These are phyloP conservation scores for Brachionus koreanus DNA, from an alignment of 1,140 invertebrate species.

Conservation along the genomic window DNA sequence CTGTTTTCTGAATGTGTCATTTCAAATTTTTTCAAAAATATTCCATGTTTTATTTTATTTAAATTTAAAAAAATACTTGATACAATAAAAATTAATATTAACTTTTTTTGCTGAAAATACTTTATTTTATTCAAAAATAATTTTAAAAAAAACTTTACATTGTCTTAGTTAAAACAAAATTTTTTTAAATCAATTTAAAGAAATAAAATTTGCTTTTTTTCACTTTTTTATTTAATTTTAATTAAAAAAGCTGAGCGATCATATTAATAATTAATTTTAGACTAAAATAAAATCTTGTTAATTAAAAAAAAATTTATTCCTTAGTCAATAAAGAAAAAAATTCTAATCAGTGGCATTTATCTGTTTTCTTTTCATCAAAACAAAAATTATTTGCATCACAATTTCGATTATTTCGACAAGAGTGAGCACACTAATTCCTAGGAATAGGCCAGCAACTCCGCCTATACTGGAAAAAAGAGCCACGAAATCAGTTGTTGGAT, in stretches of 20 bases:
- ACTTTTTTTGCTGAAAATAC: too few species aligned
- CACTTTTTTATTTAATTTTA: too few species aligned
- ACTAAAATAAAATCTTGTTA: too few species aligned
- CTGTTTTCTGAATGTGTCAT: not conserved
- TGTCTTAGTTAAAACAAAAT: too few species aligned
- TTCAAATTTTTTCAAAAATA: not conserved
- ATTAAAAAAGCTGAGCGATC: too few species aligned
- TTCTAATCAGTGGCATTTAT: not conserved
- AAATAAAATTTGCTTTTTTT: too few species aligned
- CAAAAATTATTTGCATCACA: not conserved
- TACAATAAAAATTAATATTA: too few species aligned
- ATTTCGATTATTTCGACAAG: conserved; percentile 20
- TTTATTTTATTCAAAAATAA: too few species aligned
- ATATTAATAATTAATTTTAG: too few species aligned
- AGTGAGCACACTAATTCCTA: not conserved
- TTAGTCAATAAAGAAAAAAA: not conserved
- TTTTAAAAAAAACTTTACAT: too few species aligned
- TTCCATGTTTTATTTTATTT: not conserved
- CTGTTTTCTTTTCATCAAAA: not conserved
- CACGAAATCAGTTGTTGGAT: not conserved
- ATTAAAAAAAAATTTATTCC: too few species aligned
- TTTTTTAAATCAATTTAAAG: too few species aligned
- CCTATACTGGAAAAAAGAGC: not conserved
- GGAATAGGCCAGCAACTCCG: not conserved
- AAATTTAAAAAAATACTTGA: not conserved